Conservation (phyloP, 2,113 vertebrate genomes). For the Meles meles region DNA sequence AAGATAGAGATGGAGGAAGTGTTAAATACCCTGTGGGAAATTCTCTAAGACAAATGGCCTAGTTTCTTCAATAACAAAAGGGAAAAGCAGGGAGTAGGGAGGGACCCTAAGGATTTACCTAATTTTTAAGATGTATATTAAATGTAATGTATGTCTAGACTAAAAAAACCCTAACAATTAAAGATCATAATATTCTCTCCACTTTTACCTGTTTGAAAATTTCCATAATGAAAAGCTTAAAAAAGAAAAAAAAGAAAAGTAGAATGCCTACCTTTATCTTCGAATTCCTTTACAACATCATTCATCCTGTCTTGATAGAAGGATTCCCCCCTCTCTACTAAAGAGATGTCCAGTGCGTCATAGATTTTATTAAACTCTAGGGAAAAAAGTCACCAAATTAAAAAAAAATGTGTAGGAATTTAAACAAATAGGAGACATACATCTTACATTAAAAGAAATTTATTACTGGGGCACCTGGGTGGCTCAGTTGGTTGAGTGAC, state of each 20-base stretch:
- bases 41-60: neutral
- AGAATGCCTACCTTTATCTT: constrained; percentile 84
- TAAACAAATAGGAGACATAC: neutral
- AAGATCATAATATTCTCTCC: neutral
- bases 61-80: neutral
- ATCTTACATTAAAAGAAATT: neutral
- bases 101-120: neutral
- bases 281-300: constrained; percentile 90
- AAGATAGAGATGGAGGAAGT: neutral
- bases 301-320: constrained; percentile 94
- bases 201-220: neutral
- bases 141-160: neutral
- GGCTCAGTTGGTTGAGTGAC: neutral
- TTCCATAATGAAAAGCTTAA: neutral
- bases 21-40: neutral
- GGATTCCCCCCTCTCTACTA: constrained; percentile 94
- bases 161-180: neutral
- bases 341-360: constrained; percentile 87
- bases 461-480: neutral
- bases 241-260: neutral
- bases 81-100: neutral
- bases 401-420: constrained; percentile 9
- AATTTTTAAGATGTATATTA: neutral
- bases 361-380: constrained; percentile 97
- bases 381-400: constrained; percentile 11